Base-by-base conservation (phyloP, 2,888 invertebrate genomes). In the Cinara cedri region DNA sequence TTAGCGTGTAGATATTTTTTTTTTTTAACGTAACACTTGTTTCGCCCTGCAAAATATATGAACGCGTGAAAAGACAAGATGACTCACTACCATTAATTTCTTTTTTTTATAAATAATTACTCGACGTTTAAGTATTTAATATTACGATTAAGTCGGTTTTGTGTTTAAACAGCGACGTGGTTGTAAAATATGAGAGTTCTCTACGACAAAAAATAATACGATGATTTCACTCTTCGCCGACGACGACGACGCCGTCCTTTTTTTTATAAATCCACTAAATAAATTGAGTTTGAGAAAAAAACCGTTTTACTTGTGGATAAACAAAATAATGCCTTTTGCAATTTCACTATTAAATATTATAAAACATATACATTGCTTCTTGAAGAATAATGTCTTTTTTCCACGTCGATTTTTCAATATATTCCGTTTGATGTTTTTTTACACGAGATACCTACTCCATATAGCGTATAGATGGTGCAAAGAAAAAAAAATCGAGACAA, bases 101-200 rank as follows among this genome's bases (percentile, higher is more conserved):
- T 54, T 6, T 34, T 34, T 34, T 34, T 71, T 51, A 42, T 71
- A 44, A 71, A 34, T 34, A 34, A 55, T 55, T 55, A 54, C 9
- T 54, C 68, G 11, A 55, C 14, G 19, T 55, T 70, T 70, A 55
- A 16, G 3, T 21, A 54, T 42, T 42, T 19, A n/a, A n/a, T n/a
- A n/a, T n/a, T n/a, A n/a, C n/a, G n/a, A n/a, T n/a, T n/a, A 54
- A 54, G 21, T 70, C 54, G 6, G 34, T 70, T 70, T 54, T 42
- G 19, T 70, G 19, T 54, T 70, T 34, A 42, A 70, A 70, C 34
- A 26, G 55, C 34, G 34, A 6, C 34, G 34, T 34, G 34, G 3
- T 55, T 42, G 21, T 71, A 42, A 71, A 42, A 55, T 68, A 71
- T 44, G 21, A 21, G 42, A 34, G 34, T 34, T 34, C 42, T 21